phyloP scores from a whole-genome alignment of 92 coral and sea anemone species.

The Phenganax subtilis region DNA sequence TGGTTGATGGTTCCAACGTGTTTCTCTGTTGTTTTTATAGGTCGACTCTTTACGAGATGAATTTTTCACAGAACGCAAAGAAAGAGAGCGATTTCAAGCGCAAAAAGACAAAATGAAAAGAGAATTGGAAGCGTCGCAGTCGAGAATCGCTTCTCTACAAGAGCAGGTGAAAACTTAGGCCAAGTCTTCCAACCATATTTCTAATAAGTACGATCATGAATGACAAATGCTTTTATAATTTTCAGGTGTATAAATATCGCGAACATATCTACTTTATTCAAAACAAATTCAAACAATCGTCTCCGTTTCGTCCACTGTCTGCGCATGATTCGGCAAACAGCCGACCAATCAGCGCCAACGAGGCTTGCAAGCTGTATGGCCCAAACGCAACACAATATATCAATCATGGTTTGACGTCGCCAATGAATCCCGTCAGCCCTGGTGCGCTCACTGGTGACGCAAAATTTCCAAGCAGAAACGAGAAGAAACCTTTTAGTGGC shows the following conservation, averaged over 20 bases:
- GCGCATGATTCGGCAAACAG: constrained; percentile 47
- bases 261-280: constrained; percentile 92
- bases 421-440: constrained; percentile 26
- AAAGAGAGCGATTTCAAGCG: constrained; percentile 78
- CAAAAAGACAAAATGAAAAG: constrained; percentile 89
- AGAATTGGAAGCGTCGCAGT: constrained; percentile 80
- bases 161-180: constrained; percentile 63
- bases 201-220: too few relatives aligned
- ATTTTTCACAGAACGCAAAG: constrained; percentile 79
- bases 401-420: constrained; percentile 59
- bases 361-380: constrained; percentile 72
- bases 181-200: background rate
- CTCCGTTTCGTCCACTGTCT: constrained; percentile 60
- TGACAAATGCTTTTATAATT: background rate
- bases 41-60: constrained; percentile 83
- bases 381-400: constrained; percentile 91
- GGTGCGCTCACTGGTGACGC: constrained; percentile 14
- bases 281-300: constrained; percentile 70
- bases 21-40: constrained; percentile 27
- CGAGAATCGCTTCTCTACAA: constrained; percentile 86
- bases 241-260: constrained; percentile 92
- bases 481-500: constrained; percentile 7
- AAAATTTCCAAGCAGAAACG: constrained; percentile 12
- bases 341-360: constrained; percentile 56
- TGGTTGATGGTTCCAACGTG: background rate